These are phyloP conservation scores for Pterophyllum scalare DNA, from an alignment of 2,113 vertebrate genomes.

Conservation along the genomic window DNA sequence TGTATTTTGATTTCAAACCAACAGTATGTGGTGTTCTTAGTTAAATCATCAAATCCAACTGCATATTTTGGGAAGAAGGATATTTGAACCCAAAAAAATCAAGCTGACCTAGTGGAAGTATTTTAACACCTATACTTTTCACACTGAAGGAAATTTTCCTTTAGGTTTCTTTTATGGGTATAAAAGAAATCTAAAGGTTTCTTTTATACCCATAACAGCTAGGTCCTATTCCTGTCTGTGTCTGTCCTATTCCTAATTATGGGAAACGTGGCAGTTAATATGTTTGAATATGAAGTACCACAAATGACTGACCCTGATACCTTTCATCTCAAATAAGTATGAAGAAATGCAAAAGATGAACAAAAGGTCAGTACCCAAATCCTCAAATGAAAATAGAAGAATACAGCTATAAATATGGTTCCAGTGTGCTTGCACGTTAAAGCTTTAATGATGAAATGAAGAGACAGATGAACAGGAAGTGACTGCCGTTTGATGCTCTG, in stretches of 20 bases:
- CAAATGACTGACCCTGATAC: not conserved
- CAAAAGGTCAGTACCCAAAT: not conserved
- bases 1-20: not conserved
- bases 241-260: not conserved
- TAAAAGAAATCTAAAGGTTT: no score
- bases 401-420: not conserved
- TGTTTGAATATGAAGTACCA: not conserved
- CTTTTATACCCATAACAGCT: no score
- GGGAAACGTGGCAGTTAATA: not conserved
- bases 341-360: not conserved
- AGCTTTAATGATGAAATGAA: conserved; percentile 7
- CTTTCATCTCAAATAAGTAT: not conserved
- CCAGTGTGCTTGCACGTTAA: not conserved
- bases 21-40: not conserved
- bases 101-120: not conserved
- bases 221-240: no score
- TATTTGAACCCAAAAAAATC: not conserved
- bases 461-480: conserved; percentile 34
- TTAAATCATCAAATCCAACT: not conserved
- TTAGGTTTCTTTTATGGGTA: not conserved
- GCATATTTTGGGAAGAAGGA: not conserved
- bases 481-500: conserved; percentile 14
- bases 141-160: not conserved
- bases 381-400: not conserved
- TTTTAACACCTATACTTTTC: not conserved